Evolutionary conservation across 2,113 vertebrate species (phyloP).

Genomic region (Brevimyrus niger): DNA sequence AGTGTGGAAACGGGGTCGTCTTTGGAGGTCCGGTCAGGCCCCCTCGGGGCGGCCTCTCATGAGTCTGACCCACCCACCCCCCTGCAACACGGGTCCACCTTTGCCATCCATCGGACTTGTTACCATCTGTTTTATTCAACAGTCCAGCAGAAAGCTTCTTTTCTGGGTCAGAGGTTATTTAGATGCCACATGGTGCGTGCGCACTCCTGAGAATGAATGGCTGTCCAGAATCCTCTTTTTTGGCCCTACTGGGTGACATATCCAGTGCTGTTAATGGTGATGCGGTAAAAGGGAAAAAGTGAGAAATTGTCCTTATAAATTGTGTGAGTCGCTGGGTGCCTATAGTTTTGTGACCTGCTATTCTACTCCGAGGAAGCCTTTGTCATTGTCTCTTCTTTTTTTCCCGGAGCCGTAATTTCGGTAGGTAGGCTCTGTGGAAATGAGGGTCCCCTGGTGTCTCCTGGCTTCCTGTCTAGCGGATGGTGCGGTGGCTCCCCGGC

Average conservation of each 20-base stretch:
- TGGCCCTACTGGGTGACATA: background rate
- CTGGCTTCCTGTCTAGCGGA: background rate
- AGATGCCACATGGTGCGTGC: conserved; percentile 4
- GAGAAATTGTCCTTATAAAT: background rate
- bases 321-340: background rate
- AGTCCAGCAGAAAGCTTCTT: background rate
- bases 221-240: background rate
- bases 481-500: background rate
- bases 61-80: background rate
- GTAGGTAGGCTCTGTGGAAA: background rate
- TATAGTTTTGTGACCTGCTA: background rate
- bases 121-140: conserved; percentile 12
- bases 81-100: background rate
- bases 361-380: background rate
- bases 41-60: background rate
- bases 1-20: background rate
- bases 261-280: background rate
- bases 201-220: background rate
- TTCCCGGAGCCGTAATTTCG: background rate
- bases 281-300: background rate
- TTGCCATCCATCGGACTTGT: background rate
- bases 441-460: background rate
- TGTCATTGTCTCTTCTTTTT: background rate
- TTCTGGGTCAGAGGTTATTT: conserved; percentile 20
- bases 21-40: background rate